Evolutionary conservation across 2,888 invertebrate genomes (phyloP), one percentile per base, ranked within the genome.

Genomic region (Aspidiotus destructor): DNA sequence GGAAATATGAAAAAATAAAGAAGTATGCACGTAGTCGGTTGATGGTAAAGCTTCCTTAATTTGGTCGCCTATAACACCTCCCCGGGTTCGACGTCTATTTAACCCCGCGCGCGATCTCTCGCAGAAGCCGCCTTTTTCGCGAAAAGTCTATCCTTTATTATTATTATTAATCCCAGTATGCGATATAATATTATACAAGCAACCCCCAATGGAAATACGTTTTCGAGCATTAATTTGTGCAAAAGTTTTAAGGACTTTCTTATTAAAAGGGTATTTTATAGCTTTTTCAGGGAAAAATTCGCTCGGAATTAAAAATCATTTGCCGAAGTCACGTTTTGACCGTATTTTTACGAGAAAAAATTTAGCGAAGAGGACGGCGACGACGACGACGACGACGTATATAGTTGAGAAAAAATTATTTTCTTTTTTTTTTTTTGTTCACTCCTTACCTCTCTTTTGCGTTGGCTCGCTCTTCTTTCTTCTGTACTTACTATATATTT

Each of bases 1-100:
- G 73, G 74, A 74, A 73, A 73, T 74, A 74, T 74, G 74, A 74
- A 74, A 74, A 74, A 74, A 73, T 74, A 74, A 74, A 74, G 74
- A 74, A 73, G 71, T 72, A 67, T 67, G 67, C 67, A 67, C 67
- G 67, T 67, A 67, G 67, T 60, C 52, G 67, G 16, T 16, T 64
- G 57, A 60, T 60, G 67, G 58, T 67, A 67, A 67, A 67, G 67
- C 67, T 67, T 67, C 67, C 67, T 67, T 67, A 67, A 67, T 67
- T 67, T 67, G 67, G 67, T 67, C 67, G 67, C 67, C 67, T 67
- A 67, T 67, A 67, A 67, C 67, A 58, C 67, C 58, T 58, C 67
- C 67, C 58, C 67, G 58, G 55, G 55, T 67, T 67, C 67, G 67
- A 67, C 67, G 67, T 67, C 67, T 67, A 67, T 58, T 60, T 67